Conservation (phyloP, 2,888 invertebrate species). For the Machimus rusticus region DNA sequence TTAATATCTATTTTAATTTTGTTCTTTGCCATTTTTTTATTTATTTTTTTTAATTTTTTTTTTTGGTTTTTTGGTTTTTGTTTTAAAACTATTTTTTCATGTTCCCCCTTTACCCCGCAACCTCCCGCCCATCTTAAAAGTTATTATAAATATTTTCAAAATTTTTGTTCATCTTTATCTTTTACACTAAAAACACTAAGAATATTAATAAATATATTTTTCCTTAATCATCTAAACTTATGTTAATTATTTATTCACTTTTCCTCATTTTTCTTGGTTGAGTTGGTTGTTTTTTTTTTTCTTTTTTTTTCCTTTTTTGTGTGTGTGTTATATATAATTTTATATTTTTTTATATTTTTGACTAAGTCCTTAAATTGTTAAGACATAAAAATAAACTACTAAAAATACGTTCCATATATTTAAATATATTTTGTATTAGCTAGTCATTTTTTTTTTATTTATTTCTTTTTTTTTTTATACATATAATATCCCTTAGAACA, state of each 20-base stretch:
- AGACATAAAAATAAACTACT: conserved; percentile 39
- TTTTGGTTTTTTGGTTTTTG: too few species aligned
- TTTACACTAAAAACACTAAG: not conserved
- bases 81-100: too few species aligned
- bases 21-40: too few species aligned
- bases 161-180: not conserved
- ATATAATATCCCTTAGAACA: conserved; percentile 22
- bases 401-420: conserved; percentile 28
- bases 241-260: not conserved
- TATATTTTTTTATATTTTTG: not conserved
- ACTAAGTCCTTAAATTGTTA: not conserved
- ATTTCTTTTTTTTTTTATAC: not conserved
- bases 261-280: not conserved
- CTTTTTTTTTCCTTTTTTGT: too few species aligned
- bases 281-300: not conserved
- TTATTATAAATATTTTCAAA: conserved; percentile 18
- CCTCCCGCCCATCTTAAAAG: not conserved
- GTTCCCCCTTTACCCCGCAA: not conserved
- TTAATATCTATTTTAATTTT: not conserved
- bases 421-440: conserved; percentile 2
- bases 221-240: not conserved
- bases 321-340: not conserved
- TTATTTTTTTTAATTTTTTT: too few species aligned
- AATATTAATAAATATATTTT: not conserved
- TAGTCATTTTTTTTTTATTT: not conserved